phyloP scores from a whole-genome alignment of 1,140 invertebrate species.

The Drosophila arizonae region DNA sequence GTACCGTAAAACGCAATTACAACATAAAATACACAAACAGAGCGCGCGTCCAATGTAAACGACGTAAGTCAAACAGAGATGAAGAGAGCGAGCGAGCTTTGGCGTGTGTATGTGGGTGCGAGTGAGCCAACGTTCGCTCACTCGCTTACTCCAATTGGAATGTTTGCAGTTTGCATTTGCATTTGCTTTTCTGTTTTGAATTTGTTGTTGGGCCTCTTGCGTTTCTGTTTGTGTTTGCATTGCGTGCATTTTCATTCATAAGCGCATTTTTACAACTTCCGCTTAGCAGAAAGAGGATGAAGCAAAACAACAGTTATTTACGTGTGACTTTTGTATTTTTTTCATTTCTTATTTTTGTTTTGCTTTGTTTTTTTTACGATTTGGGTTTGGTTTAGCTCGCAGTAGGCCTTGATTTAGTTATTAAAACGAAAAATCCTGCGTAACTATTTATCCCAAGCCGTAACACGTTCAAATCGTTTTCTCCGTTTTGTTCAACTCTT shows the following conservation, averaged over 20 bases:
- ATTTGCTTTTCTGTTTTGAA: constrained; percentile 27
- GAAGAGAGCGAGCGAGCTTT: constrained; percentile 4
- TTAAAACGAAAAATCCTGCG: too few species aligned
- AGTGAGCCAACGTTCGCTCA: neutral
- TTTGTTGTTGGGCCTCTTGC: constrained; percentile 6
- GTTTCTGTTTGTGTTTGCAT: constrained; percentile 22
- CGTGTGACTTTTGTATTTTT: constrained; percentile 1
- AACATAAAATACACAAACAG: constrained; percentile 71
- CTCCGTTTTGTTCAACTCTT: neutral
- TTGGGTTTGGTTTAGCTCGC: neutral
- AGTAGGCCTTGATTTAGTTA: constrained; percentile 39
- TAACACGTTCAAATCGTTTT: constrained; percentile 4
- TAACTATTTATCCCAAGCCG: too few species aligned
- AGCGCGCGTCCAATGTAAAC: constrained; percentile 35
- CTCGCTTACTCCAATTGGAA: constrained; percentile 37
- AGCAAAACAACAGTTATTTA: constrained; percentile 5
- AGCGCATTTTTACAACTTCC: constrained; percentile 60
- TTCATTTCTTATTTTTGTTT: constrained; percentile 5
- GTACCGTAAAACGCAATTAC: constrained; percentile 78
- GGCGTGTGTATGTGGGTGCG: neutral
- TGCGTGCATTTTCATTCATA: constrained; percentile 74
- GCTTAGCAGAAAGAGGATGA: neutral
- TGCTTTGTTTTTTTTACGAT: neutral
- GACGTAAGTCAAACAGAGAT: constrained; percentile 29
- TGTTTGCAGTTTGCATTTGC: constrained; percentile 46